These are phyloP conservation scores for Mormyrus hasselquistii DNA, from an alignment of 2,797 vertebrate genomes.

Conservation along the genomic window DNA sequence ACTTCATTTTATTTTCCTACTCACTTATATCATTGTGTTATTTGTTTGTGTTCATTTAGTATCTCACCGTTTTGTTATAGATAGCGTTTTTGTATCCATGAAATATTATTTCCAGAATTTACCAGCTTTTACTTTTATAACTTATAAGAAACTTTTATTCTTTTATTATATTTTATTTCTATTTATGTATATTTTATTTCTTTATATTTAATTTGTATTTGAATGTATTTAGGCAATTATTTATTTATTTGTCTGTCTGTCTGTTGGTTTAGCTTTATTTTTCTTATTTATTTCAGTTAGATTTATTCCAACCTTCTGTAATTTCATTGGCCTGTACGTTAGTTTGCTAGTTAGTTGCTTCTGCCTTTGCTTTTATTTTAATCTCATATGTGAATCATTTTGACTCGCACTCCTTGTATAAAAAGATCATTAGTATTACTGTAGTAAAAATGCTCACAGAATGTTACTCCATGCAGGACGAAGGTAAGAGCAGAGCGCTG, in stretches of 20 bases:
- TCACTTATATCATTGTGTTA: no score
- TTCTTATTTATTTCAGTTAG: background rate
- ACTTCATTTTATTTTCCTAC: no score
- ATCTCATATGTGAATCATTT: background rate
- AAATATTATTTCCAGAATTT: background rate
- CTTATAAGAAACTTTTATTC: background rate
- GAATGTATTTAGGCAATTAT: background rate
- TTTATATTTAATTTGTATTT: no score
- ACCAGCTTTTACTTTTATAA: background rate
- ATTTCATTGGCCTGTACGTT: background rate
- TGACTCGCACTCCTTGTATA: background rate
- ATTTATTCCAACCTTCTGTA: background rate
- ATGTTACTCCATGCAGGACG: conserved; percentile 61
- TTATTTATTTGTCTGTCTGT: background rate
- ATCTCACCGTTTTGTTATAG: background rate
- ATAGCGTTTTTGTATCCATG: background rate
- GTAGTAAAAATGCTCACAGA: background rate
- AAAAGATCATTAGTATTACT: background rate
- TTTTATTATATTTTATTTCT: background rate
- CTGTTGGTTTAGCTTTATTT: background rate
- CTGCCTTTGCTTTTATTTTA: background rate
- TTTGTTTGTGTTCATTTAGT: no score
- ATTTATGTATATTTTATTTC: background rate
- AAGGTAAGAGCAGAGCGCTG: conserved; percentile 72
- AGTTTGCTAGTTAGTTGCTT: background rate